Conservation (phyloP, 92 coral and sea anemone genomes). For the Zoanthus gigantus region DNA sequence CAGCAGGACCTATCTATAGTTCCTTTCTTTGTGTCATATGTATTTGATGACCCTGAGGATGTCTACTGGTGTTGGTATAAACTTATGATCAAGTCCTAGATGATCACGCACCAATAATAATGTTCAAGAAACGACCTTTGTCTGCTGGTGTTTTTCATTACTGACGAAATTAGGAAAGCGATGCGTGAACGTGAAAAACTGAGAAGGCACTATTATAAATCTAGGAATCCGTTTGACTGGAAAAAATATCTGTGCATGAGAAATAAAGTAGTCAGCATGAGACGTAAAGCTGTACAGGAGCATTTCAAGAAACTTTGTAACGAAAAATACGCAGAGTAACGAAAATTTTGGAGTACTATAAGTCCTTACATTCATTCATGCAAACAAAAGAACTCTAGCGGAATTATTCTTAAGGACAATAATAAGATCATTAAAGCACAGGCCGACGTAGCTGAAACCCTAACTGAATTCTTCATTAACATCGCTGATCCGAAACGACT, state of each 20-base stretch:
- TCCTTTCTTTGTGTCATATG: constrained; percentile 65
- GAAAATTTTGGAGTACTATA: constrained; percentile 45
- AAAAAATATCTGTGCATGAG: constrained; percentile 37
- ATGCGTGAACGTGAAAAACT: neutral
- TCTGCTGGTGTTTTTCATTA: neutral
- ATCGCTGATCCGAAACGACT: neutral
- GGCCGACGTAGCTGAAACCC: neutral
- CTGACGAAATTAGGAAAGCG: neutral
- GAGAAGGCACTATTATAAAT: too few relatives aligned
- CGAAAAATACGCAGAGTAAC: constrained; percentile 34
- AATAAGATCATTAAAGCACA: neutral
- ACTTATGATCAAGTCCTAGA: constrained; percentile 53
- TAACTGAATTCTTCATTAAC: neutral
- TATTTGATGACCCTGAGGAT: constrained; percentile 63
- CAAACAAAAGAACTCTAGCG: neutral
- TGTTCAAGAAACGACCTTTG: constrained; percentile 35
- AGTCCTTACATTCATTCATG: constrained; percentile 49
- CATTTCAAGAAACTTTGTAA: constrained; percentile 37
- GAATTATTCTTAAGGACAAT: neutral
- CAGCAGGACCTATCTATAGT: constrained; percentile 46
- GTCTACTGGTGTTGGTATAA: constrained; percentile 67
- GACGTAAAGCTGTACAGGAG: constrained; percentile 40
- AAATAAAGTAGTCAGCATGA: constrained; percentile 57
- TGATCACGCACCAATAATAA: constrained; percentile 53
- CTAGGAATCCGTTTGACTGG: constrained; percentile 23